Evolutionary conservation across 2,888 invertebrate genomes (phyloP).

Genomic region (Philhelius pedissequus): DNA sequence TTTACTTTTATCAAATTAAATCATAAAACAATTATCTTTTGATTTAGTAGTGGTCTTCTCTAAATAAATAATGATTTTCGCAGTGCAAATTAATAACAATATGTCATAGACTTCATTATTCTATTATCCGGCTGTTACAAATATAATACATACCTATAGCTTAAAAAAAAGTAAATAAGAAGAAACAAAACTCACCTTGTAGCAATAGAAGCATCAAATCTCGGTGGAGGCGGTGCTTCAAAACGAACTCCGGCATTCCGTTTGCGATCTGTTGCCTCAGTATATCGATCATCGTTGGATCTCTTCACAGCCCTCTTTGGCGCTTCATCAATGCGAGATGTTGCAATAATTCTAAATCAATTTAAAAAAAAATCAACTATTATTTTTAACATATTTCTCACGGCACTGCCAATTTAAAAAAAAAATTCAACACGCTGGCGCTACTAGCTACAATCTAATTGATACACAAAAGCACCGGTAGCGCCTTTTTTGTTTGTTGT

Average conservation of each 20-base stretch:
- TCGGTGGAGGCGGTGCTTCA: conserved; percentile 79
- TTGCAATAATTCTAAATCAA: conserved; percentile 75
- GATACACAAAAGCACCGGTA: conserved; percentile 56
- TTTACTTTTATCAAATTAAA: too few relatives aligned
- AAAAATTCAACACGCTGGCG: conserved; percentile 39
- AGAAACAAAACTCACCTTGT: conserved; percentile 72
- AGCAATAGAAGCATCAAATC: conserved; percentile 77
- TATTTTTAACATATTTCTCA: conserved; percentile 8
- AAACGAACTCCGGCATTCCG: conserved; percentile 74
- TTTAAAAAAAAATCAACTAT: conserved; percentile 15
- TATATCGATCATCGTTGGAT: conserved; percentile 75
- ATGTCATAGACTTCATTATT: too few relatives aligned
- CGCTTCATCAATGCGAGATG: conserved; percentile 76
- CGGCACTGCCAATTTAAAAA: not conserved
- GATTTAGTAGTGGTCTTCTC: too few relatives aligned
- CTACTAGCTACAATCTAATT: conserved; percentile 57
- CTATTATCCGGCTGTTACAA: too few relatives aligned
- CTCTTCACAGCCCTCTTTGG: conserved; percentile 76
- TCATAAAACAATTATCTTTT: too few relatives aligned
- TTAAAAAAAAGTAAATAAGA: not conserved
- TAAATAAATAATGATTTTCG: too few relatives aligned
- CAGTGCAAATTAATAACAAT: too few relatives aligned
- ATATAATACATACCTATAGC: too few relatives aligned
- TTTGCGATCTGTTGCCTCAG: conserved; percentile 76
- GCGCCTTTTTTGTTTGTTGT: conserved; percentile 25